Base-by-base conservation (phyloP, 2,113 vertebrate genomes). In the Pantherophis guttatus region DNA sequence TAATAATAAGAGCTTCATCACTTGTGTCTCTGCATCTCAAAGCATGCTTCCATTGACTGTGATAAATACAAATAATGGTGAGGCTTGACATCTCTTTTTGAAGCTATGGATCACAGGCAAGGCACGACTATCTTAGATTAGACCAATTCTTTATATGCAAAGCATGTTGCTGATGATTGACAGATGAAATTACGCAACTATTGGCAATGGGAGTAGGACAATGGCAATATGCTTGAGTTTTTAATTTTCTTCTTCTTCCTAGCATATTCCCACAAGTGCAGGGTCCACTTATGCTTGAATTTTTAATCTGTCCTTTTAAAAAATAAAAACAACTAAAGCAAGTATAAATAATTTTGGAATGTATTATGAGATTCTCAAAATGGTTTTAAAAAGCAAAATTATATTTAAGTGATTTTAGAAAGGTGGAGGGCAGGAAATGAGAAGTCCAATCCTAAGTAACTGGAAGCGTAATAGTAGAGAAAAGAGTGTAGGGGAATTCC, bases 381-480 rank as follows among this genome's bases (percentile, higher is more conserved):
- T 91, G 26, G 26, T 6, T 10, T 90, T 93, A n/a, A 94, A 93
- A 94, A 59, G 44, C 86, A 88, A 93, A 95, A 95, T 81, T 94
- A 87, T 44, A 85, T 39, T 75, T 90, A 33, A 93, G 93, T 91
- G 15, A 70, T 21, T 44, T 95, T 95, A 53, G 52, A 87, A 87
- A 29, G 23, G 4, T 87, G 23, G n/a, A 2, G 23, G 8, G 33
- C 1, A 26, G 10, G 59, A 58, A 23, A 90, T 94, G 23, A 85
- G 55, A 86, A 87, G 59, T 17, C 2, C 33, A 93, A 93, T 44
- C 26, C 94, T 58, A 94, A 23, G 23, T 62, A 65, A 21, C 58
- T 93, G 91, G 90, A 95, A 96, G 87, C 89, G 88, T 92, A 48
- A 75, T 62, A 92, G 93, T 90, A 91, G 65, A n/a, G 87, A 81